Evolutionary conservation across 1,140 invertebrate genomes (phyloP).

Genomic region (Chrysoperla carnea): DNA sequence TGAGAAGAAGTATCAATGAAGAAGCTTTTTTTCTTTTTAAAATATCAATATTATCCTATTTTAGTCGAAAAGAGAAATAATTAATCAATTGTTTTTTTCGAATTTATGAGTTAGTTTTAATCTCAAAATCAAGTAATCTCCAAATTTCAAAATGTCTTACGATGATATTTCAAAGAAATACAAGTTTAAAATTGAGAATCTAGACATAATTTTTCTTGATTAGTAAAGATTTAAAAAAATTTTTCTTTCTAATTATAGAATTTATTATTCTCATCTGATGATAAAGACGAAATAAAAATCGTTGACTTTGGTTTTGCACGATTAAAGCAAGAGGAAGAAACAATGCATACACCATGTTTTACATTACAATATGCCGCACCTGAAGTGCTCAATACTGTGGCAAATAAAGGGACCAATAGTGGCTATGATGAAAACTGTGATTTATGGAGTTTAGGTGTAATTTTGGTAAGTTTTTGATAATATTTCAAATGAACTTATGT

Average conservation of each 20-base stretch:
- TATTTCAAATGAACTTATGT: background rate
- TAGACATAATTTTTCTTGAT: too few species aligned
- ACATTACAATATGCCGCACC: conserved; percentile 83
- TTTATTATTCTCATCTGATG: conserved; percentile 47
- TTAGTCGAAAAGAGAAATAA: background rate
- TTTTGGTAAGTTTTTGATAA: conserved; percentile 25
- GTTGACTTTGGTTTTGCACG: conserved; percentile 86
- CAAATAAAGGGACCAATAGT: conserved; percentile 22
- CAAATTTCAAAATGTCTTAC: too few species aligned
- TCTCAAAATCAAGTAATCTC: too few species aligned
- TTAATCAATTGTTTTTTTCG: too few species aligned
- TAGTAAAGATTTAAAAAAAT: too few species aligned
- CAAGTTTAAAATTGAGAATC: too few species aligned
- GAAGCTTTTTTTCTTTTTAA: too few species aligned
- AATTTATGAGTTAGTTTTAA: too few species aligned
- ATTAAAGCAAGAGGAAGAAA: conserved; percentile 39
- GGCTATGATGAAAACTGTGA: conserved; percentile 81
- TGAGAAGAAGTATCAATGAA: too few species aligned
- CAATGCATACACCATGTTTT: conserved; percentile 68
- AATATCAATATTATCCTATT: background rate
- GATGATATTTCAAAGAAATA: too few species aligned
- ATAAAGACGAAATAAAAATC: conserved; percentile 56
- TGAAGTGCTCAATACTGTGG: conserved; percentile 54
- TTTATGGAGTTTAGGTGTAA: conserved; percentile 82
- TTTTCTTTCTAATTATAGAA: conserved; percentile 26